Evolutionary conservation across 2,113 vertebrate genomes (phyloP), one percentile per base, ranked within the genome.

Genomic region (Mustela nigripes): DNA sequence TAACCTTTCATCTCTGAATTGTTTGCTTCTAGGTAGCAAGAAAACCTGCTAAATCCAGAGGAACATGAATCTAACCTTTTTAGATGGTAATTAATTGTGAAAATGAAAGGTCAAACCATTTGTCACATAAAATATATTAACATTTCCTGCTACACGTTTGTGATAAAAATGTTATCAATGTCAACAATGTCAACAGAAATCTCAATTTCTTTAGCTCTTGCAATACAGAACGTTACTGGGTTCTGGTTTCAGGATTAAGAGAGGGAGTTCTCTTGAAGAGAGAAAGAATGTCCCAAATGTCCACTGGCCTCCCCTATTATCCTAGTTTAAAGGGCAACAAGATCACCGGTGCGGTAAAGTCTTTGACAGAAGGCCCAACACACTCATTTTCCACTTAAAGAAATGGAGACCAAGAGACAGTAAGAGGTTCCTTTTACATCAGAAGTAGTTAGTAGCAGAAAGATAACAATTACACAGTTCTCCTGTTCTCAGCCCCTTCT

Each of bases 21-120:
- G 33, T 73, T 65, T 65, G 36, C 53, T 80, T 76, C 3, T 36
- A 89, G 18, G 3, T 50, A 94, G 31, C 16, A 92, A 87, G 28
- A 83, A 96, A 36, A 79, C 42, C 6, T 9, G 10, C 11, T 71
- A 63, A 36, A 15, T 76, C 24, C 94, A 80, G 21, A 18, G 28
- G 28, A 91, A 63, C 36, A 15, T 62, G n/a, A 71, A 50, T 89
- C 39, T 73, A 84, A 90, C 53, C n/a, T 92, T 84, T 89, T 92
- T 11, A 9, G 45, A 53, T 21, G 8, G 28, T 48, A 78, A 80
- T 74, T 69, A 82, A 63, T 26, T 73, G 12, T 39, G 22, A 14
- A 94, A 88, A 82, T 73, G 31, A 91, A 91, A 91, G 16, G 10
- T 45, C 39, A 62, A 60, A 76, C 4, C 4, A 11, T 31, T 74